Evolutionary conservation across 1,140 invertebrate genomes (phyloP).

Genomic region (Trichonephila clavipes): DNA sequence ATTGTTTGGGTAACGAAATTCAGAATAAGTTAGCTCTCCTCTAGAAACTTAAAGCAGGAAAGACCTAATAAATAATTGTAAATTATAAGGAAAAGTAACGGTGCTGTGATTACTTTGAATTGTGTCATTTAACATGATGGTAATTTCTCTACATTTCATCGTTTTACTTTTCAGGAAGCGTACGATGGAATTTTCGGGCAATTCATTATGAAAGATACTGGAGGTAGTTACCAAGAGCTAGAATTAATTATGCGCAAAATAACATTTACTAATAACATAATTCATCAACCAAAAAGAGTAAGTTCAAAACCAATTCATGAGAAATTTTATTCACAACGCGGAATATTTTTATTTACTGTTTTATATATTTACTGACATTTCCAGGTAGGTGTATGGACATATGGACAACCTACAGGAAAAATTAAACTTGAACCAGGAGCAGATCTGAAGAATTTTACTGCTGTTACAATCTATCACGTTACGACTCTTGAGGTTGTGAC

Average conservation of each 20-base stretch:
- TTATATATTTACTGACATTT: not conserved
- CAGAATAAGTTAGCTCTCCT: too few species aligned
- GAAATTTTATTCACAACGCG: not conserved
- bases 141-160: not conserved
- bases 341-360: not conserved
- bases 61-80: too few species aligned
- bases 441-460: conserved; percentile 54
- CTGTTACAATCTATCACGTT: conserved; percentile 70
- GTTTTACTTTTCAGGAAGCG: conserved; percentile 40
- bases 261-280: conserved; percentile 42
- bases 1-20: too few species aligned
- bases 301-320: conserved; percentile 16
- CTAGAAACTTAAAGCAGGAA: too few species aligned
- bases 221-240: conserved; percentile 64
- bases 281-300: conserved; percentile 39
- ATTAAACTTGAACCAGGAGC: conserved; percentile 55
- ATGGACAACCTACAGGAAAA: conserved; percentile 61
- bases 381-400: conserved; percentile 72
- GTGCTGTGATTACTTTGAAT: not conserved
- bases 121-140: not conserved
- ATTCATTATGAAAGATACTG: conserved; percentile 61
- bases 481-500: conserved; percentile 64
- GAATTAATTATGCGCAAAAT: conserved; percentile 50
- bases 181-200: conserved; percentile 71
- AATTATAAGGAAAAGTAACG: too few species aligned